phyloP scores from a whole-genome alignment of 2,888 invertebrate genomes.

The Microctonus hyperodae region DNA sequence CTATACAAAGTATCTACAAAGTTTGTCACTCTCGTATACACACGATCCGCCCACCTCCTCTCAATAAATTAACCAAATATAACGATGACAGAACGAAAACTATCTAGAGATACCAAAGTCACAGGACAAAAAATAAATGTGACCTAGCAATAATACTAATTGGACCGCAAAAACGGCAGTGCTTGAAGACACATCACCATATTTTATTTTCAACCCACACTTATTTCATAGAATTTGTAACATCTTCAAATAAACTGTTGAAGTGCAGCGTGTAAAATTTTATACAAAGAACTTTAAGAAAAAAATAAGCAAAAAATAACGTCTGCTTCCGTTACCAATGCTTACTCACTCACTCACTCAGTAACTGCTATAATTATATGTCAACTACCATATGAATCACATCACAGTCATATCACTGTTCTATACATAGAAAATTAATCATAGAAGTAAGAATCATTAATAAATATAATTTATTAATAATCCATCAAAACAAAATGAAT shows the following conservation, averaged over 20 bases:
- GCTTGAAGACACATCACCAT: background rate
- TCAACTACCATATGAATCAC: constrained; percentile 7
- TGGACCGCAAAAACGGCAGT: constrained; percentile 29
- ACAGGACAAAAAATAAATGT: background rate
- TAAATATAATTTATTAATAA: background rate
- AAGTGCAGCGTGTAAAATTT: background rate
- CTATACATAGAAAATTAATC: background rate
- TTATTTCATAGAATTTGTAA: background rate
- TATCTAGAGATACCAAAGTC: background rate
- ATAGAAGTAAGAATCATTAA: background rate
- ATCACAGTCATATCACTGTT: no score
- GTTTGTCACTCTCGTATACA: background rate
- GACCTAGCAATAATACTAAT: constrained; percentile 31
- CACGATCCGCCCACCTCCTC: background rate
- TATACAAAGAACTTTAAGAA: background rate
- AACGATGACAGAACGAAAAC: constrained; percentile 7
- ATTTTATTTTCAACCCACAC: background rate
- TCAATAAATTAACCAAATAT: background rate
- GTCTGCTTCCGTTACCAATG: constrained; percentile 30
- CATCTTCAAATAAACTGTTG: background rate
- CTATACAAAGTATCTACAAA: background rate
- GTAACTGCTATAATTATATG: constrained; percentile 7
- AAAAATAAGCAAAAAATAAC: constrained; percentile 13
- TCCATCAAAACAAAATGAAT: background rate
- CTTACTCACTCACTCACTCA: constrained; percentile 19